These are phyloP conservation scores for Pelodiscus sinensis DNA, from an alignment of 2,113 vertebrate genomes.

Conservation along the genomic window DNA sequence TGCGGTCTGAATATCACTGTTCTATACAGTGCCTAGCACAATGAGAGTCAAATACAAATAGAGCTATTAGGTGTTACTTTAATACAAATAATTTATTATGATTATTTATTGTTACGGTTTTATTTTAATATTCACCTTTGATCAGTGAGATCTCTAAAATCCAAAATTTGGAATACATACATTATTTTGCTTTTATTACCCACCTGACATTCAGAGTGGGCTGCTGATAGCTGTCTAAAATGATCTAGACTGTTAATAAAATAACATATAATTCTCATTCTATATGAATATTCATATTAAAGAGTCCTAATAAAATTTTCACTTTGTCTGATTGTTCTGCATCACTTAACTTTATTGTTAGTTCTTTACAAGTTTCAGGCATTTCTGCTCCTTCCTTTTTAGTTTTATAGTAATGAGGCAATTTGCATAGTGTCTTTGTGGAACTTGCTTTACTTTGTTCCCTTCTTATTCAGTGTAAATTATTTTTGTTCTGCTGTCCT, in stretches of 20 bases:
- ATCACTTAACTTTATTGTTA: neutral
- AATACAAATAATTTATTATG: neutral
- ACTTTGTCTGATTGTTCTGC: neutral
- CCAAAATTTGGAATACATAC: neutral
- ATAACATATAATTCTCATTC: neutral
- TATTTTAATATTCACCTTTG: neutral
- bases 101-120: fast-evolving
- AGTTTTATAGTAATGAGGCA: neutral
- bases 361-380: neutral
- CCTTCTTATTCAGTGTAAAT: neutral
- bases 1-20: neutral
- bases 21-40: neutral
- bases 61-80: neutral
- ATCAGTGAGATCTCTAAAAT: neutral
- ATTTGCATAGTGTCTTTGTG: neutral
- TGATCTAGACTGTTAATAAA: neutral
- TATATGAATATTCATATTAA: neutral
- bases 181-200: neutral
- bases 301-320: neutral
- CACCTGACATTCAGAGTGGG: neutral
- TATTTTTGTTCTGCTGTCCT: neutral
- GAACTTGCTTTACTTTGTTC: neutral
- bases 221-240: neutral
- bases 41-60: neutral
- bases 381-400: neutral